These are phyloP conservation scores for Poecilia picta DNA, from an alignment of 2,797 vertebrate genomes.

Conservation along the genomic window DNA sequence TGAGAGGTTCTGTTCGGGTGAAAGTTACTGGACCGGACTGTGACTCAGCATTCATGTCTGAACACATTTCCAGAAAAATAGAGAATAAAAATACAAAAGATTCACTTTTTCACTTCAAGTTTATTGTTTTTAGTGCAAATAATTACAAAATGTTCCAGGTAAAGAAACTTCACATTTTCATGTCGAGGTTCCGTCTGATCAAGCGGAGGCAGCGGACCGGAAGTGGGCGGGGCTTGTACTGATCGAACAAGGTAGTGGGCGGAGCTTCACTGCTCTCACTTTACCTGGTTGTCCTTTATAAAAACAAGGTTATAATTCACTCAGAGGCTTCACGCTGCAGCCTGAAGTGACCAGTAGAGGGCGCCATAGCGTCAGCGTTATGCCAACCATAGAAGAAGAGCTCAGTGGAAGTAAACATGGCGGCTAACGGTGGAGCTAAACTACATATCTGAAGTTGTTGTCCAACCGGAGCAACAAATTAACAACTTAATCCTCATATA, in stretches of 20 bases:
- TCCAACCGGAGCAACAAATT: no score
- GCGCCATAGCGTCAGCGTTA: no score
- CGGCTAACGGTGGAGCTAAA: no score
- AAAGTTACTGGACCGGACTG: no score
- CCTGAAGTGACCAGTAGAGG: no score
- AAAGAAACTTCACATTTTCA: constrained; percentile 15
- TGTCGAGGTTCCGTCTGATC: not conserved
- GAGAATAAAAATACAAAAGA: not conserved
- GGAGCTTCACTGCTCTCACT: not conserved
- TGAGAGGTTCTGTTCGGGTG: not conserved
- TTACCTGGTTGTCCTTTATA: not conserved
- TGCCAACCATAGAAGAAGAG: no score
- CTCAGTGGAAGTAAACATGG: no score
- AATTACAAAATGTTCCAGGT: constrained; percentile 8
- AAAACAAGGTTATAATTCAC: not conserved
- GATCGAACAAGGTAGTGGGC: not conserved
- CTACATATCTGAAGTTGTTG: no score
- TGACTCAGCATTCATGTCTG: not conserved
- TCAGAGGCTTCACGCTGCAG: no score
- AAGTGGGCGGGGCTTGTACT: not conserved
- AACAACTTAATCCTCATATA: no score
- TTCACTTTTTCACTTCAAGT: constrained; percentile 8
- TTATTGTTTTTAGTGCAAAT: constrained; percentile 38
- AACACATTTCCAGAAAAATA: not conserved
- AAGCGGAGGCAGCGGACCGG: not conserved